Evolutionary conservation across 2,113 vertebrate genomes (phyloP), one percentile per base, ranked within the genome.

Genomic region (Sitta europaea): DNA sequence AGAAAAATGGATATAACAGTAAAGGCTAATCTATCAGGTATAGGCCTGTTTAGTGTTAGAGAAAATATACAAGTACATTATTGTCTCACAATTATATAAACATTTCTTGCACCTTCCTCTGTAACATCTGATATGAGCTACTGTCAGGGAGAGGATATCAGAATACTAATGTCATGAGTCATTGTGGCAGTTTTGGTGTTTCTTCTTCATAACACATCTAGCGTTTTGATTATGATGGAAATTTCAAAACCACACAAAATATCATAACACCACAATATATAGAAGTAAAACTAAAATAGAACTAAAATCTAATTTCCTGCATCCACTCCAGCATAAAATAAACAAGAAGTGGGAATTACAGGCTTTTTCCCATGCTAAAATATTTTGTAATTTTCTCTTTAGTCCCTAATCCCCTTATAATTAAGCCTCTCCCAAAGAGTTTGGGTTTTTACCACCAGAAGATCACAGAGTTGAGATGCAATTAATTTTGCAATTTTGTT

Each of bases 31-130:
- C 15, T 70, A n/a, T 68, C 33, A 75, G 29, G 35, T 51, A 65
- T n/a, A 82, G 83, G 14, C 5, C 54, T 79, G 18, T 71, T 81
- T 33, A 53, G 33, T 75, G 61, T 17, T 61, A 75, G 58, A 87
- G 50, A 79, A 92, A 79, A 78, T 59, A 51, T 9, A 35, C 9
- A 65, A 47, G 63, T 7, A 59, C 13, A 12, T 76, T 79, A 80
- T 66, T 78, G 66, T 54, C 45, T 91, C 84, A 73, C 33, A 79
- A 29, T 79, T 96, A 82, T 6, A 47, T 54, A 83, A 87, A 78
- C 42, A 66, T 76, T 95, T 94, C 70, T 88, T 86, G 55, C 58
- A 90, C 66, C 42, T 95, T 91, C 70, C 66, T 88, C 86, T 97
- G 53, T 70, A 71, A 58, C 66, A 75, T 85, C 76, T 91, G 70